These are phyloP conservation scores for Tipula unca DNA, from an alignment of 2,888 invertebrate species.

Conservation along the genomic window DNA sequence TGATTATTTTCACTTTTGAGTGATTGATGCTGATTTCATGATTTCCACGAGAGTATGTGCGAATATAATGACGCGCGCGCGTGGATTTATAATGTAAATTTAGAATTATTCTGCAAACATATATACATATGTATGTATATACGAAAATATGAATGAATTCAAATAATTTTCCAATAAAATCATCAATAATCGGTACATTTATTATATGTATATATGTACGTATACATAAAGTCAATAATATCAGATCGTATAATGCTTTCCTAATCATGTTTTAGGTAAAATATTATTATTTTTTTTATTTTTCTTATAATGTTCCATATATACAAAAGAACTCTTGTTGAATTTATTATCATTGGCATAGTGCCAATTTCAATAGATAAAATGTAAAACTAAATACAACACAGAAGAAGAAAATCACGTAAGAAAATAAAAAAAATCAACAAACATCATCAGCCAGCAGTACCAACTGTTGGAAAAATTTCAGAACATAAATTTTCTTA, in stretches of 20 bases:
- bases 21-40: not conserved
- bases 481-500: not conserved
- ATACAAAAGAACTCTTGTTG: not conserved
- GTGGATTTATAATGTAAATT: not conserved
- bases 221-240: not conserved
- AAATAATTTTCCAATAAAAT: not conserved
- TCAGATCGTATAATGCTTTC: not conserved
- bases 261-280: not conserved
- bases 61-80: not conserved
- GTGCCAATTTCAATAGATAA: not conserved
- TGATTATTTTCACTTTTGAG: not conserved
- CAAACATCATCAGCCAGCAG: not conserved
- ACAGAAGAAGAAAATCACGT: not conserved
- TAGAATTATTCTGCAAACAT: not conserved
- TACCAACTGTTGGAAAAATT: not conserved
- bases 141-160: slow-evolving; percentile 8
- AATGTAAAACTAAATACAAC: not conserved
- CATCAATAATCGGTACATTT: not conserved
- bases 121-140: not conserved
- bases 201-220: too few species aligned
- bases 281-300: not conserved
- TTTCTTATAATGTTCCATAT: not conserved
- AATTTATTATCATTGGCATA: not conserved
- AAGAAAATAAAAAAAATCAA: not conserved
- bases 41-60: not conserved